Evolutionary conservation across 35 echinoderm and acorn worm species (phyloP).

Genomic region (Heliocidaris tuberculata): DNA sequence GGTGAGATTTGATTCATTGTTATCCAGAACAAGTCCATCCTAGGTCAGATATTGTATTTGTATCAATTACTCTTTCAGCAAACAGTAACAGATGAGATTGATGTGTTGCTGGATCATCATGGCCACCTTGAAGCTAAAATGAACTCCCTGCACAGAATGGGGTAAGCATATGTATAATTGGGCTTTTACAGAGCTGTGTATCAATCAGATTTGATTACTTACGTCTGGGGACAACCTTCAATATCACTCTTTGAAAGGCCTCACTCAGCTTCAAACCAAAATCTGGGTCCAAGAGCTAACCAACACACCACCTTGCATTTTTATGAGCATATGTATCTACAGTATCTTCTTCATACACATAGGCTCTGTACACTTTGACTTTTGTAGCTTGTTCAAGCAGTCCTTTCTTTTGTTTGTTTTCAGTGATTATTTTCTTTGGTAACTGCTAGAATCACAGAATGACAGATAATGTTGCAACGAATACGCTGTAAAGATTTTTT

Average conservation of each 20-base stretch:
- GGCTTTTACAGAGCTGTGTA: background rate
- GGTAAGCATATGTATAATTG: slow-evolving; percentile 52
- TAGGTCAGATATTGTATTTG: no score
- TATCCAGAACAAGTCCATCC: no score
- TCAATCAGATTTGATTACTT: background rate
- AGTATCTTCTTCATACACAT: no score
- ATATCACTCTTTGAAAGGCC: background rate
- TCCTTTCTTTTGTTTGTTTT: no score
- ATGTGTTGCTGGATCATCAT: slow-evolving; percentile 81
- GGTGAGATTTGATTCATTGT: no score
- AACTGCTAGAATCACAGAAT: no score
- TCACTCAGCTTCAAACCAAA: background rate
- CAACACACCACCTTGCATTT: background rate
- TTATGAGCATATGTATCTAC: no score
- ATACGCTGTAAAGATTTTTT: no score
- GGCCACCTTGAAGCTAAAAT: slow-evolving; percentile 86
- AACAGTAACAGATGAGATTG: slow-evolving; percentile 85
- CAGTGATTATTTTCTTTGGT: no score
- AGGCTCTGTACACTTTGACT: no score
- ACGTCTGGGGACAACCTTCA: background rate
- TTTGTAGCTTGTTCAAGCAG: no score
- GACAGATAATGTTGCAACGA: no score
- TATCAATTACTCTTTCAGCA: slow-evolving; percentile 54
- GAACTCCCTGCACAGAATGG: slow-evolving; percentile 78
- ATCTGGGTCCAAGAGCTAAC: background rate